Conservation (phyloP, 2,888 invertebrate genomes). For the Philereme vetulata region DNA sequence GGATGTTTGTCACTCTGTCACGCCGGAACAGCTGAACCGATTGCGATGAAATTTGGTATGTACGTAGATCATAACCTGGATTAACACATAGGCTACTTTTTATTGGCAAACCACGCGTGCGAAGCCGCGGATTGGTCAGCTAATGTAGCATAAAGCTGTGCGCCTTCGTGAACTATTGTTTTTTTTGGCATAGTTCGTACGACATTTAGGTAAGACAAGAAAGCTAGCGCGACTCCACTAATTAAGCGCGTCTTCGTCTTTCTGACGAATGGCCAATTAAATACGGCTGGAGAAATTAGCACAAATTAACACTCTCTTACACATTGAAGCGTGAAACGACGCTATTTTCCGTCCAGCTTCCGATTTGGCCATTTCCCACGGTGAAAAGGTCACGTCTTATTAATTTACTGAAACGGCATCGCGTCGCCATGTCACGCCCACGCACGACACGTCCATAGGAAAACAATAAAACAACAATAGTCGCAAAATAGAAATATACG, state of each 20-base stretch:
- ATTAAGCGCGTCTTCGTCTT: background rate
- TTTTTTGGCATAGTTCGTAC: no score
- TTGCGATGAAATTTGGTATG: no score
- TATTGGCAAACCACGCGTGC: no score
- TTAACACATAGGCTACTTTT: no score
- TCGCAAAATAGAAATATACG: slow-evolving; percentile 70
- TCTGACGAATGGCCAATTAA: slow-evolving; percentile 17
- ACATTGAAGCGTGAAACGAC: slow-evolving; percentile 10
- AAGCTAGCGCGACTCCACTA: no score
- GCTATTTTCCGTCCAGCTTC: slow-evolving; percentile 8
- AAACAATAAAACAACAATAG: slow-evolving; percentile 64
- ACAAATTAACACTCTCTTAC: slow-evolving; percentile 20
- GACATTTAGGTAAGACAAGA: no score
- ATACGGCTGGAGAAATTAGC: slow-evolving; percentile 15
- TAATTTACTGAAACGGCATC: slow-evolving; percentile 52
- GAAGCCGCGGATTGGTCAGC: no score
- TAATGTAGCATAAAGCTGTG: no score
- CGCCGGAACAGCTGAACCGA: no score
- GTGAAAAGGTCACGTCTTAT: slow-evolving; percentile 55
- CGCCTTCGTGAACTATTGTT: no score
- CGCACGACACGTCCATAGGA: slow-evolving; percentile 46
- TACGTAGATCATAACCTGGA: no score
- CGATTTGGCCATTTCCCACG: slow-evolving; percentile 49
- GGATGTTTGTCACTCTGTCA: no score
- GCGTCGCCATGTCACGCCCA: slow-evolving; percentile 49